Evolutionary conservation across 2,888 invertebrate species (phyloP).

Genomic region (Carabus problematicus): DNA sequence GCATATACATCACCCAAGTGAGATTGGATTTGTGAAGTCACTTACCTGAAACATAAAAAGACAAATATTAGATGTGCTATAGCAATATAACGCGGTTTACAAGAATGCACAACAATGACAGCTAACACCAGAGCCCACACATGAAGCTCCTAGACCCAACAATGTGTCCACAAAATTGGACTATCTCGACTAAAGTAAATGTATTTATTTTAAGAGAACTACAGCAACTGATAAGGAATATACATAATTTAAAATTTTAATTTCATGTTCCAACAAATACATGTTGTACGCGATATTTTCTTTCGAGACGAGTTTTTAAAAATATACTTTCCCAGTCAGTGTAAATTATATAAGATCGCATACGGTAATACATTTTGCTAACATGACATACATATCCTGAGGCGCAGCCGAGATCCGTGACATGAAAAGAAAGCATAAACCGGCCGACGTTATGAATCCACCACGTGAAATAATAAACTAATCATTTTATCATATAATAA

Average conservation of each 20-base stretch:
- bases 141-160: background rate
- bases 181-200: no score
- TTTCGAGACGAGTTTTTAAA: conserved; percentile 2
- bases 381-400: no score
- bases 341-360: no score
- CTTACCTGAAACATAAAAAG: conserved; percentile 22
- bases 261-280: background rate
- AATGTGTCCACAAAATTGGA: background rate
- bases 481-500: conserved; percentile 41
- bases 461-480: conserved; percentile 39
- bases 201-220: no score
- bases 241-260: no score
- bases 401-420: no score
- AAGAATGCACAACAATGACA: background rate
- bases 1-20: background rate
- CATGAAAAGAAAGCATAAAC: conserved; percentile 34
- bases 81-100: background rate
- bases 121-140: background rate
- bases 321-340: background rate
- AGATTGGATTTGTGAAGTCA: conserved; percentile 1
- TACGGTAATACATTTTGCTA: no score
- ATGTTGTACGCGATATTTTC: conserved; percentile 7
- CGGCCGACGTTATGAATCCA: conserved; percentile 21
- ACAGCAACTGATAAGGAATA: no score
- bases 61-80: background rate